A percentile compares a stretch with the other conserved stretches of the same genome.
Evolutionary conservation across 2,888 invertebrate genomes (phyloP).

Genomic region (Mycogona germanica): DNA sequence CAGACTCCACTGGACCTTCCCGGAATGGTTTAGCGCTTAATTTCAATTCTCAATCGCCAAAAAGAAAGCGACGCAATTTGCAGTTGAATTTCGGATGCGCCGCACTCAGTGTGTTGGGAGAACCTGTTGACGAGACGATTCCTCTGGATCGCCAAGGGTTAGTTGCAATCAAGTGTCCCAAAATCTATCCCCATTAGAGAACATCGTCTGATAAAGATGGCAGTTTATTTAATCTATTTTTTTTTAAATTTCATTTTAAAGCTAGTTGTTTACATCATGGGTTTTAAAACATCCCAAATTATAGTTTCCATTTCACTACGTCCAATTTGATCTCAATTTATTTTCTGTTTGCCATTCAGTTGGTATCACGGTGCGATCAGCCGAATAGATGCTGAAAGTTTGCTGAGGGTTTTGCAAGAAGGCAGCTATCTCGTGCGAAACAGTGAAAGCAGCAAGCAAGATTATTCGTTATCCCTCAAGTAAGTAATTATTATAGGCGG

Average conservation of each 20-base stretch:
- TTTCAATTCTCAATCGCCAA: conserved; percentile 20
- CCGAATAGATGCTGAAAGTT: conserved; percentile 78
- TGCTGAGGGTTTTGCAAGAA: conserved; percentile 67
- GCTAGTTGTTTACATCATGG: background rate
- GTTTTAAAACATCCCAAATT: too few relatives aligned
- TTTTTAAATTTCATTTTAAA: background rate
- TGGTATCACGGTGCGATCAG: conserved; percentile 95
- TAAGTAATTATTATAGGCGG: conserved; percentile 42
- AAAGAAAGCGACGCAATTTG: conserved; percentile 26
- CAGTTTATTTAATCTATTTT: background rate
- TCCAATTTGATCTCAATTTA: too few relatives aligned
- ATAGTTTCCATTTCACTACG: too few relatives aligned
- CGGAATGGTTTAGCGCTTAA: conserved; percentile 13
- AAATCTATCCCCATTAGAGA: too few relatives aligned
- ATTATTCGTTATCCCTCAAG: conserved; percentile 91
- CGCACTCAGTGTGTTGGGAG: conserved; percentile 47
- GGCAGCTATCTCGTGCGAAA: conserved; percentile 90
- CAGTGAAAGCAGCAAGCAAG: conserved; percentile 84
- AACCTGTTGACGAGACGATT: conserved; percentile 63
- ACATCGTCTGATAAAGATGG: too few relatives aligned
- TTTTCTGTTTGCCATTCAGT: conserved; percentile 24
- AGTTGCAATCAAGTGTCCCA: too few relatives aligned
- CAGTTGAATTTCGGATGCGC: conserved; percentile 40
- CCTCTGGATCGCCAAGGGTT: conserved; percentile 82
- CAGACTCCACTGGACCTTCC: conserved; percentile 11